A percentile compares a stretch with the other conserved stretches of the same genome.
phyloP scores from a whole-genome alignment of 2,888 invertebrate genomes.

The Hirtodrosophila alboralis region DNA sequence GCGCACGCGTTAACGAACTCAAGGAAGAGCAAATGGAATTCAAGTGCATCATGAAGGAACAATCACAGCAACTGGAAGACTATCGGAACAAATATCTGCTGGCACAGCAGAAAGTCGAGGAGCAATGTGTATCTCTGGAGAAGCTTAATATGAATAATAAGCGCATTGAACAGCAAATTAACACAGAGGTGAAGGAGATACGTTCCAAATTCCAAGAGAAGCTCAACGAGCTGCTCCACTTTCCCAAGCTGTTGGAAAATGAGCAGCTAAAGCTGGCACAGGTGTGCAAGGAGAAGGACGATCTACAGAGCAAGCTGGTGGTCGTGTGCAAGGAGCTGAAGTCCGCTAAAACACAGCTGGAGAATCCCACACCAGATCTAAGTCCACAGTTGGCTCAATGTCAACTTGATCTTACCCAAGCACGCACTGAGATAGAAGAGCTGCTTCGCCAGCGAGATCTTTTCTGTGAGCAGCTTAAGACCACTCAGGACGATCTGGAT shows the following conservation, averaged over 20 bases:
- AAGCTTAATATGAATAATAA: slow-evolving; percentile 83
- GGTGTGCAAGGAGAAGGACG: slow-evolving; percentile 80
- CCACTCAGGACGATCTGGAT: slow-evolving; percentile 81
- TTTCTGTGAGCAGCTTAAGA: slow-evolving; percentile 79
- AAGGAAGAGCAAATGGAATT: slow-evolving; percentile 83
- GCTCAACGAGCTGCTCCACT: slow-evolving; percentile 81
- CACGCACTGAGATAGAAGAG: slow-evolving; percentile 74
- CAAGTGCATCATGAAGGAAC: slow-evolving; percentile 83
- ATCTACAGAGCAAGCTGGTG: slow-evolving; percentile 79
- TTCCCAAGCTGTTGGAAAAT: slow-evolving; percentile 82
- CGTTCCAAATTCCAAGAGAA: slow-evolving; percentile 83
- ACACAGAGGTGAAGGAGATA: slow-evolving; percentile 82
- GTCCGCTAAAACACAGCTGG: slow-evolving; percentile 61
- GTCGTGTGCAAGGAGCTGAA: slow-evolving; percentile 82
- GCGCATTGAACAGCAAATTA: slow-evolving; percentile 83
- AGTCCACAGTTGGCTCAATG: slow-evolving; percentile 72
- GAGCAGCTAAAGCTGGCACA: slow-evolving; percentile 81
- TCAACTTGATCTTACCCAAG: slow-evolving; percentile 71
- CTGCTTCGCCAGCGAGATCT: slow-evolving; percentile 76
- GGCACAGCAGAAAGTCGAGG: slow-evolving; percentile 83
- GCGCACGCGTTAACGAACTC: slow-evolving; percentile 78
- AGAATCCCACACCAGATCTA: slow-evolving; percentile 61
- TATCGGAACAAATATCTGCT: slow-evolving; percentile 82
- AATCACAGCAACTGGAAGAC: slow-evolving; percentile 82
- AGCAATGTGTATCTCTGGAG: slow-evolving; percentile 80